phyloP scores from a whole-genome alignment of 1,140 invertebrate genomes.

The Pteromalus puparum region DNA sequence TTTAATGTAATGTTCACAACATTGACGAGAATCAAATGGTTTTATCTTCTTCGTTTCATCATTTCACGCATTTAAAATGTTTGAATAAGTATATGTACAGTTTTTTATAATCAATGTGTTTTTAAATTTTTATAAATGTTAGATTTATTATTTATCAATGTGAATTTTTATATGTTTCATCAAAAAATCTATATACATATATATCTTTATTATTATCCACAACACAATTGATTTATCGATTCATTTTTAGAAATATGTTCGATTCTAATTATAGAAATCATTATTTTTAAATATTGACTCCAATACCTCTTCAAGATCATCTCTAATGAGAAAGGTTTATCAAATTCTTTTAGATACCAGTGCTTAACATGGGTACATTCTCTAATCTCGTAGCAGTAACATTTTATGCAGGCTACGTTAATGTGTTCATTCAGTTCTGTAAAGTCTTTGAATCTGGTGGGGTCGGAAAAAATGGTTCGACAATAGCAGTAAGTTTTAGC shows the following conservation, averaged over 20 bases:
- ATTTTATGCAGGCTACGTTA: conserved; percentile 80
- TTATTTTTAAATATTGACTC: background rate
- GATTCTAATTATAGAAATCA: background rate
- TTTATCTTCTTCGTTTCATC: background rate
- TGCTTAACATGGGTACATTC: conserved; percentile 75
- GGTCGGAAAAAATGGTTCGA: conserved; percentile 94
- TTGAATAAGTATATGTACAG: background rate
- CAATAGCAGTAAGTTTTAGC: conserved; percentile 87
- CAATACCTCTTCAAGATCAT: background rate
- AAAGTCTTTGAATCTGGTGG: conserved; percentile 84
- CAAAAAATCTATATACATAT: background rate
- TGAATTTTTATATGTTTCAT: background rate
- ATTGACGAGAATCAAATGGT: background rate
- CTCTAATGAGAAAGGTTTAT: conserved; percentile 54
- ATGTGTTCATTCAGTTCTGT: conserved; percentile 81
- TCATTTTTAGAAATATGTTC: background rate
- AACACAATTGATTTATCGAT: background rate
- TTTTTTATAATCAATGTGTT: background rate
- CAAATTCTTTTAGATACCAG: conserved; percentile 77
- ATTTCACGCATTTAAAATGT: background rate
- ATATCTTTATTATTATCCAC: background rate
- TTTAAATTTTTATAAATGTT: background rate
- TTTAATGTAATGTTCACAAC: background rate
- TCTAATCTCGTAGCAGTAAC: conserved; percentile 77
- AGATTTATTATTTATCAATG: background rate